Evolutionary conservation across 2,113 vertebrate genomes (phyloP), one percentile per base, ranked within the genome.

Genomic region (Chloropsis cyanopogon): DNA sequence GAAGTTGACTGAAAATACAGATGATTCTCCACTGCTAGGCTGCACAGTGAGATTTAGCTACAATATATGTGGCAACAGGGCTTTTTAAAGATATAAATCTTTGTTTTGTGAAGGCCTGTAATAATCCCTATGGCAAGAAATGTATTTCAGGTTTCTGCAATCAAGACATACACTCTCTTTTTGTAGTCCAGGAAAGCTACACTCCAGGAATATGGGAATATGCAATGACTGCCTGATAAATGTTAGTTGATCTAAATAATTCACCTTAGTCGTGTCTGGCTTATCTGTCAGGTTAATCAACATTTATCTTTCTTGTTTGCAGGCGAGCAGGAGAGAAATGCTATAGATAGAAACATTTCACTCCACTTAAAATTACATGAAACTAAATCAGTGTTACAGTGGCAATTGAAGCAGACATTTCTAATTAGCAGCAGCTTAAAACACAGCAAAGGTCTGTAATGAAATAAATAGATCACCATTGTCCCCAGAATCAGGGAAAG

Each of bases 361-460:
- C 31, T 80, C 46, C 14, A 14, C 79, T 82, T 68, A 57, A 80
- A 94, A 72, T 26, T 49, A 69, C 63, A 61, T 33, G 82, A 72
- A 92, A 72, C 31, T 69, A 49, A 64, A 81, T 80, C 47, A 95
- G 50, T 47, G 44, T 28, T 85, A 54, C 23, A 73, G 46, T 41
- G 47, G 50, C 87, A 92, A 63, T 39, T 37, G 85, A 65, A 85
- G 56, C 61, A 80, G 84, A 53, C 33, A 69, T 57, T 73, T 70
- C 54, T 77, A 93, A 91, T 92, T 85, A 89, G 17, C 84, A 88
- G 52, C 54, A 77, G 68, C 92, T 93, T 91, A 91, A 82, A 93
- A 89, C 85, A 49, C 31, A 82, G 59, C 61, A 82, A 82, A 70
- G 54, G 54, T 76, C 59, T 93, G 33, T 77, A 94, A 91, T 80